These are phyloP conservation scores for Drosophila affinis DNA, from an alignment of 2,888 invertebrate genomes.

Conservation along the genomic window DNA sequence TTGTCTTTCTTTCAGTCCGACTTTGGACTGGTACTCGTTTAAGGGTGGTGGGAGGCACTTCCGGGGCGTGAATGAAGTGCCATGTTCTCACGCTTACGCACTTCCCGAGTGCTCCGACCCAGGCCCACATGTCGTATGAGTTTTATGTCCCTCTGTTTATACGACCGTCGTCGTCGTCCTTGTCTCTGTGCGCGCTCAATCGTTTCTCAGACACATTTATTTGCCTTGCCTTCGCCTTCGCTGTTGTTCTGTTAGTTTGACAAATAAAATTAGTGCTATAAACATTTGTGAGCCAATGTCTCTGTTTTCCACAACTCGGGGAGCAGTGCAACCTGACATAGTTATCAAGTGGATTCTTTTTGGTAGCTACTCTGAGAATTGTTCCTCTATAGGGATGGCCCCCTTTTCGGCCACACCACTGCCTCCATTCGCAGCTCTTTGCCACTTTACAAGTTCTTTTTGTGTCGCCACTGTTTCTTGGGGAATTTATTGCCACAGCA, in stretches of 20 bases:
- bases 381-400: neutral
- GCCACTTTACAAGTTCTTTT: slow-evolving; percentile 57
- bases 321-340: slow-evolving; percentile 10
- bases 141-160: slow-evolving; percentile 55
- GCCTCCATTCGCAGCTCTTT: slow-evolving; percentile 54
- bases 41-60: slow-evolving; percentile 16
- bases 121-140: slow-evolving; percentile 63
- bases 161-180: slow-evolving; percentile 14
- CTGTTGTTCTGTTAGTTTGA: slow-evolving; percentile 59
- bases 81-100: slow-evolving; percentile 71
- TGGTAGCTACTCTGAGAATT: neutral
- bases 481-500: slow-evolving; percentile 63
- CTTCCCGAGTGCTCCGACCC: slow-evolving; percentile 52
- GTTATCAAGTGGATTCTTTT: slow-evolving; percentile 1
- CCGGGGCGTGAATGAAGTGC: slow-evolving; percentile 70
- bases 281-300: slow-evolving; percentile 69
- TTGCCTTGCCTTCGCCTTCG: slow-evolving; percentile 32
- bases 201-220: slow-evolving; percentile 55
- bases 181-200: slow-evolving; percentile 44
- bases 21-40: slow-evolving; percentile 10
- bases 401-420: slow-evolving; percentile 26
- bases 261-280: slow-evolving; percentile 78
- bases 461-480: slow-evolving; percentile 37
- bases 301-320: slow-evolving; percentile 5
- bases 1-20: slow-evolving; percentile 37